These are phyloP conservation scores for Diprion similis DNA, from an alignment of 1,140 invertebrate species.

Conservation along the genomic window DNA sequence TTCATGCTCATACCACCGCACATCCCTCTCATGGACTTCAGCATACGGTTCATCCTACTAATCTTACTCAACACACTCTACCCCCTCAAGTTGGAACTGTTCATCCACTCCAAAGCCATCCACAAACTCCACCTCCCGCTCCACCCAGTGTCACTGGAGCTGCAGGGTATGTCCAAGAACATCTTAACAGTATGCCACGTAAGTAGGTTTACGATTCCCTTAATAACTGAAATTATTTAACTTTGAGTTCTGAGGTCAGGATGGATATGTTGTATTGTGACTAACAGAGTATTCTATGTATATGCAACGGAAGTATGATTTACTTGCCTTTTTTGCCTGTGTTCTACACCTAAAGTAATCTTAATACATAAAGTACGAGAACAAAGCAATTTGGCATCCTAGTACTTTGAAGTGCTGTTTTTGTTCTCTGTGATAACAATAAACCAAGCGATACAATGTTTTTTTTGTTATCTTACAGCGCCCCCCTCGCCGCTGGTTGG, in stretches of 20 bases:
- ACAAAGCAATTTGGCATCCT: no score
- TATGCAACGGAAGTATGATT: not conserved
- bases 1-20: constrained; percentile 58
- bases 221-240: not conserved
- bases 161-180: constrained; percentile 64
- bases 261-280: constrained; percentile 18
- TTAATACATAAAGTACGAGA: no score
- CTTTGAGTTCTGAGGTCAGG: not conserved
- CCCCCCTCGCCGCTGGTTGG: constrained; percentile 80
- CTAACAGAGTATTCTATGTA: not conserved
- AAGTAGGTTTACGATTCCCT: constrained; percentile 55
- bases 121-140: constrained; percentile 71
- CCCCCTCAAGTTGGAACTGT: constrained; percentile 68
- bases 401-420: no score
- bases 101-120: constrained; percentile 66
- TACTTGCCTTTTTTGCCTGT: no score
- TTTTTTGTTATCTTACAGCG: constrained; percentile 60
- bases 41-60: constrained; percentile 53
- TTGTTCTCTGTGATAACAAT: no score
- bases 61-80: constrained; percentile 56
- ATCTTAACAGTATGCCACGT: constrained; percentile 81
- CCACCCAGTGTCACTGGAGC: constrained; percentile 56
- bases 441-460: no score
- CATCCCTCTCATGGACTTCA: constrained; percentile 51
- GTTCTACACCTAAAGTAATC: no score